Conservation (phyloP, 2,888 invertebrate genomes). For the Trichopoda pennipes region DNA sequence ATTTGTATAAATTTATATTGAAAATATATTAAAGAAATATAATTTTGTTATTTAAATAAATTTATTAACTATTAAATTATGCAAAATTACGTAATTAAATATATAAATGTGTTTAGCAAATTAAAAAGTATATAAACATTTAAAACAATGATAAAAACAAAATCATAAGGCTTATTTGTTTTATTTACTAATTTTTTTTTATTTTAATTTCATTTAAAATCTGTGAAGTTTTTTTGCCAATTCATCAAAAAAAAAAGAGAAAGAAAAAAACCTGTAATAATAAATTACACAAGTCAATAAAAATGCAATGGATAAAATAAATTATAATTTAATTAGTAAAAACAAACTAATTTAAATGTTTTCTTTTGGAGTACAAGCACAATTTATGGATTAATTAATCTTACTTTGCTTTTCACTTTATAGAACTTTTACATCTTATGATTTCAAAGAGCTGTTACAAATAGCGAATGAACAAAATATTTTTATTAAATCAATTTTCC, state of each 20-base stretch:
- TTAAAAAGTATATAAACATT: conserved; percentile 36
- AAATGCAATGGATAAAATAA: conserved; percentile 52
- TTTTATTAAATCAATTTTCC: too few relatives aligned
- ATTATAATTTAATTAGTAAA: conserved; percentile 65
- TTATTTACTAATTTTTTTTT: conserved; percentile 6
- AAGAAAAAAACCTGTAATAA: conserved; percentile 47
- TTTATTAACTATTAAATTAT: conserved; percentile 60
- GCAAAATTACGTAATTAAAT: conserved; percentile 58
- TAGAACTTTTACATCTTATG: too few relatives aligned
- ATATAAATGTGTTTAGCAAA: conserved; percentile 68
- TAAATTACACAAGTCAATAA: conserved; percentile 60
- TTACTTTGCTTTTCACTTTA: too few relatives aligned
- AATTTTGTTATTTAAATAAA: conserved; percentile 60
- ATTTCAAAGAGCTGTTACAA: too few relatives aligned
- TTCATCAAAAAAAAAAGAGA: conserved; percentile 12
- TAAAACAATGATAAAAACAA: conserved; percentile 28
- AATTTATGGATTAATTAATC: too few relatives aligned
- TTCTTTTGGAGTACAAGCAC: conserved; percentile 14
- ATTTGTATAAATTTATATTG: conserved; percentile 11
- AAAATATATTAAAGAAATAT: conserved; percentile 13
- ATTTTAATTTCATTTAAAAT: conserved; percentile 38
- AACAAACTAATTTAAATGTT: conserved; percentile 11
- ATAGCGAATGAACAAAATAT: too few relatives aligned
- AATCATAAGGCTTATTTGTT: conserved; percentile 51
- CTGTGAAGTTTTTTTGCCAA: conserved; percentile 36